Percentiles rank a stretch among this genome's conserved stretches.
Conservation (phyloP, 2,797 vertebrate genomes). For the Gallinago stenura region DNA sequence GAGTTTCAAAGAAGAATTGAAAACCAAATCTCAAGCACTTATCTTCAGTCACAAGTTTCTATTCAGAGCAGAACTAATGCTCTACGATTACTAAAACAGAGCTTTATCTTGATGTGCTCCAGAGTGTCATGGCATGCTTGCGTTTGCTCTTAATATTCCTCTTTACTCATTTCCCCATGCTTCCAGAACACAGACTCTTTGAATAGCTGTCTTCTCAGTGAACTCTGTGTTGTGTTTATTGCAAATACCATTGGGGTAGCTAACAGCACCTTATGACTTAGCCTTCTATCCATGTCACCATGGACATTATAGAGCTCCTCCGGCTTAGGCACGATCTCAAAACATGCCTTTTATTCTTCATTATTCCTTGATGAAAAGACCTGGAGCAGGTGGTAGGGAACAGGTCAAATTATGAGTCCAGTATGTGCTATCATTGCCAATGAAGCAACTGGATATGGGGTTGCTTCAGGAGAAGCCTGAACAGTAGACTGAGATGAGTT, state of each 20-base stretch:
- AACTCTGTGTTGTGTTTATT: not conserved
- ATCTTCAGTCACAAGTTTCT: constrained; percentile 6
- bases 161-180: not conserved
- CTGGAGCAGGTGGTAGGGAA: not conserved
- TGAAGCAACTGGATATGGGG: not conserved
- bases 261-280: not conserved
- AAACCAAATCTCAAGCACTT: constrained; percentile 22
- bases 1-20: constrained; percentile 59
- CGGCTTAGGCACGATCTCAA: not conserved
- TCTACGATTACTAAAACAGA: not conserved
- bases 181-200: not conserved
- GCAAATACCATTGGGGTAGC: not conserved
- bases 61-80: constrained; percentile 13
- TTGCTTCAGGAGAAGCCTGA: not conserved
- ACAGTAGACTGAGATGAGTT: not conserved
- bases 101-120: not conserved
- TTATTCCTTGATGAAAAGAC: not conserved
- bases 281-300: not conserved
- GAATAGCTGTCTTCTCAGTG: not conserved
- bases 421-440: not conserved
- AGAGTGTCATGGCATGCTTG: not conserved
- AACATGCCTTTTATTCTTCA: not conserved
- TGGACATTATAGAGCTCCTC: not conserved
- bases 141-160: not conserved
- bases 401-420: not conserved